Evolutionary conservation across 2,797 vertebrate species (phyloP).

Genomic region (Anabacerthia variegaticeps): DNA sequence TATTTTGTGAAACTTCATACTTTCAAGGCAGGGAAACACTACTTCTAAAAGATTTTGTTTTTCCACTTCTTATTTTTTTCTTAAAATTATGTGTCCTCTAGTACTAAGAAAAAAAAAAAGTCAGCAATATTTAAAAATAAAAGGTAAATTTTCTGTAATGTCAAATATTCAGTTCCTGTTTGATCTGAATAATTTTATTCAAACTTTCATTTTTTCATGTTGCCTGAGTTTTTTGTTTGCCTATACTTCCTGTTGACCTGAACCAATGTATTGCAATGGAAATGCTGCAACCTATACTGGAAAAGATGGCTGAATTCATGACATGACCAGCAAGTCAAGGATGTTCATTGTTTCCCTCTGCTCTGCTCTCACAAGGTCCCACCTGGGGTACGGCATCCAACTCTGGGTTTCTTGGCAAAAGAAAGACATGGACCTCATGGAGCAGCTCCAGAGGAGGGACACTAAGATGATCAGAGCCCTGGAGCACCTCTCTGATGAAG

Average conservation of each 20-base stretch:
- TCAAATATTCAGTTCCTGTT: background rate
- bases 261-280: background rate
- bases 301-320: background rate
- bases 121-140: background rate
- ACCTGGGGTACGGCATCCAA: background rate
- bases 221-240: background rate
- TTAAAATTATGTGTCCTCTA: accelerated
- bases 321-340: background rate
- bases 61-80: too few relatives aligned
- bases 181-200: background rate
- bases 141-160: background rate
- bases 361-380: background rate
- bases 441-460: background rate
- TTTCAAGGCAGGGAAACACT: background rate
- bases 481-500: background rate
- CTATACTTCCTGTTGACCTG: background rate
- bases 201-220: background rate
- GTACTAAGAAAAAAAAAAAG: background rate
- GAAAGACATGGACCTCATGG: background rate
- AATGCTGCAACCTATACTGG: background rate
- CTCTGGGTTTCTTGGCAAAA: background rate
- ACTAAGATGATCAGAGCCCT: background rate
- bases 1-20: background rate
- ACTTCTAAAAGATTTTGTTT: background rate
- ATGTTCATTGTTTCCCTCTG: background rate